Evolutionary conservation across 92 coral and sea anemone species (phyloP).

Genomic region (Heteractis magnifica): DNA sequence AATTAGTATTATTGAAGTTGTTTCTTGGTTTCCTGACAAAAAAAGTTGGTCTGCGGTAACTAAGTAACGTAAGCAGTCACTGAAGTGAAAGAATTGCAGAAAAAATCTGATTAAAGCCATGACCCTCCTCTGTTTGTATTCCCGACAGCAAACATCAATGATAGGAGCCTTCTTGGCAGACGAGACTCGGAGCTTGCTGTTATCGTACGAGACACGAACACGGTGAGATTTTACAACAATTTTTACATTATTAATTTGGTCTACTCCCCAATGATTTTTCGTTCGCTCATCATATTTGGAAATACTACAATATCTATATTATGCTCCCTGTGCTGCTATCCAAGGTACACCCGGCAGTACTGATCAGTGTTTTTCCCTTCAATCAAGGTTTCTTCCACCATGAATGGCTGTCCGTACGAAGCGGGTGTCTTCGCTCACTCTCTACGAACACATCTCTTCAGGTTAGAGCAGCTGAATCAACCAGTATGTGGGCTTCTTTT

Average conservation of each 20-base stretch:
- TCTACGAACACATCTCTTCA: constrained; percentile 72
- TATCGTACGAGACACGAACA: constrained; percentile 67
- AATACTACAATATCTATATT: too few species aligned
- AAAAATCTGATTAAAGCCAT: too few species aligned
- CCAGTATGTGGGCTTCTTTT: too few species aligned
- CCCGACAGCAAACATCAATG: constrained; percentile 82
- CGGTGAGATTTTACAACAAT: constrained; percentile 47
- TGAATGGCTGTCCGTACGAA: constrained; percentile 79
- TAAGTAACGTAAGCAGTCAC: too few species aligned
- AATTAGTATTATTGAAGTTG: too few species aligned
- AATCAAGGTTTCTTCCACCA: constrained; percentile 65
- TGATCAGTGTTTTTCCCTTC: background rate
- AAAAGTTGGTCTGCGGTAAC: too few species aligned
- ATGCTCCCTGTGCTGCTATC: background rate
- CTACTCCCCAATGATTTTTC: too few species aligned
- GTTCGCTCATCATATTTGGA: too few species aligned
- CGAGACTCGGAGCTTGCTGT: constrained; percentile 98
- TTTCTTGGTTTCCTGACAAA: too few species aligned
- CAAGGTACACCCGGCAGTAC: background rate
- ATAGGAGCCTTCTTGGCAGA: constrained; percentile 88
- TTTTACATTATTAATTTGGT: too few species aligned
- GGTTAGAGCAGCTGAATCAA: constrained; percentile 20
- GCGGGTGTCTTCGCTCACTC: constrained; percentile 82
- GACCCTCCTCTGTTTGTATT: background rate
- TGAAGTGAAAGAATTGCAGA: too few species aligned